A percentile compares a stretch with the other conserved stretches of the same genome.
Evolutionary conservation across 2,888 invertebrate species (phyloP).

Genomic region (Deroplatys truncata): DNA sequence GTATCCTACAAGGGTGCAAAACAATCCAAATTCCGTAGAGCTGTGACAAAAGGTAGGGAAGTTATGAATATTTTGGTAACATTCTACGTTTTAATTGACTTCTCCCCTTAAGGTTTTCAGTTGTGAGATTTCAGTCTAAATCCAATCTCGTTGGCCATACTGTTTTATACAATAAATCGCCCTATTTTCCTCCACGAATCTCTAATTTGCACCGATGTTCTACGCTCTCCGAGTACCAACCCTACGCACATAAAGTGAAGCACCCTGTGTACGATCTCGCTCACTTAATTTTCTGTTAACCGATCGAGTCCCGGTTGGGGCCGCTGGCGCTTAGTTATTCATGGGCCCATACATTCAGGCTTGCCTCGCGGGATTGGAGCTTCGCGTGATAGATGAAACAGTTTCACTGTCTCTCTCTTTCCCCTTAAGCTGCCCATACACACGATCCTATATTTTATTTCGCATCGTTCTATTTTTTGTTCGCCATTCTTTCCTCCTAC

Average conservation of each 20-base stretch:
- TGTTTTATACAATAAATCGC: no score
- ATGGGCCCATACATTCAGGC: background rate
- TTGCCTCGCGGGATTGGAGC: background rate
- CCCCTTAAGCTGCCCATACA: background rate
- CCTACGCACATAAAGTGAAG: background rate
- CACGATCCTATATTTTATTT: background rate
- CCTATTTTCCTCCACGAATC: no score
- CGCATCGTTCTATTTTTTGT: background rate
- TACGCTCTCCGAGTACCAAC: background rate
- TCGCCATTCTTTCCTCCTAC: background rate
- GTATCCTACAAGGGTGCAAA: no score
- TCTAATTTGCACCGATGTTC: no score
- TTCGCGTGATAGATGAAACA: background rate
- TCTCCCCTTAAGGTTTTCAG: no score
- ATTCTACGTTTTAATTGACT: no score
- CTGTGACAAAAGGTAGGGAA: no score
- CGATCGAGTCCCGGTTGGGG: background rate
- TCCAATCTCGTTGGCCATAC: no score
- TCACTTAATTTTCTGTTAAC: background rate
- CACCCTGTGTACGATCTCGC: background rate
- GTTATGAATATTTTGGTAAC: no score
- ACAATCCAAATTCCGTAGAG: no score
- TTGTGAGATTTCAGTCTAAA: no score
- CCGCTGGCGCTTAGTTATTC: background rate
- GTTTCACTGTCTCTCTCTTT: background rate